Evolutionary conservation across 2,797 vertebrate genomes (phyloP).

Genomic region (Myotis pilosus): DNA sequence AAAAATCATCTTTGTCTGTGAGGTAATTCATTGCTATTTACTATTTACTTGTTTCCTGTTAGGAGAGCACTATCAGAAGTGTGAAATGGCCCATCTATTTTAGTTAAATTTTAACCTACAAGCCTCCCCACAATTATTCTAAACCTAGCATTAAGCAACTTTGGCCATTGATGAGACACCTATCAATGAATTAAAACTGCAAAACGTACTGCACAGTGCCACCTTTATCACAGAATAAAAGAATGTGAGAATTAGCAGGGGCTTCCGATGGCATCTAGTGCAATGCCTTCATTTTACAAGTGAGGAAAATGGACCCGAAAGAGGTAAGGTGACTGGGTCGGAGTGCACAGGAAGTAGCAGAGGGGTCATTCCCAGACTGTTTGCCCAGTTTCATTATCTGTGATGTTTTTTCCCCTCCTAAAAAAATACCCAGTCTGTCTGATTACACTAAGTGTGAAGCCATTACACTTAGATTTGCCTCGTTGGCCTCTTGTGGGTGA

Average conservation of each 20-base stretch:
- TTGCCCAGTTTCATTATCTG: not conserved
- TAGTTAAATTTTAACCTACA: slow-evolving; percentile 77
- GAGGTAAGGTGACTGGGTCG: not conserved
- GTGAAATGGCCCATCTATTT: slow-evolving; percentile 80
- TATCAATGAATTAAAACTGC: slow-evolving; percentile 68
- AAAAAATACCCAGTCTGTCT: not conserved
- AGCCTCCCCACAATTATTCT: slow-evolving; percentile 54
- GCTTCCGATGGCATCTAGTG: no score
- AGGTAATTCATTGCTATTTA: slow-evolving; percentile 72
- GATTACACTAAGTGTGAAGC: not conserved
- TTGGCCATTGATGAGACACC: slow-evolving; percentile 69
- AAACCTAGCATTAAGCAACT: not conserved
- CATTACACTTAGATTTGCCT: not conserved
- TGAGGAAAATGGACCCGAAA: not conserved
- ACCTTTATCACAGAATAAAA: not conserved
- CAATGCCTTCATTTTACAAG: not conserved
- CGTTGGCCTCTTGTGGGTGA: not conserved
- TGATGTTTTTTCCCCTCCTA: not conserved
- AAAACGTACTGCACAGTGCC: not conserved
- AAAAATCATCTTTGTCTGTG: slow-evolving; percentile 74
- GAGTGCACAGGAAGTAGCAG: fast-evolving
- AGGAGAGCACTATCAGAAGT: slow-evolving; percentile 65
- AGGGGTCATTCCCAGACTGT: not conserved
- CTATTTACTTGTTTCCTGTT: slow-evolving; percentile 69
- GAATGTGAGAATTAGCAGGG: not conserved